Evolutionary conservation across 2,113 vertebrate genomes (phyloP).

Genomic region (Myrmecobius fasciatus): DNA sequence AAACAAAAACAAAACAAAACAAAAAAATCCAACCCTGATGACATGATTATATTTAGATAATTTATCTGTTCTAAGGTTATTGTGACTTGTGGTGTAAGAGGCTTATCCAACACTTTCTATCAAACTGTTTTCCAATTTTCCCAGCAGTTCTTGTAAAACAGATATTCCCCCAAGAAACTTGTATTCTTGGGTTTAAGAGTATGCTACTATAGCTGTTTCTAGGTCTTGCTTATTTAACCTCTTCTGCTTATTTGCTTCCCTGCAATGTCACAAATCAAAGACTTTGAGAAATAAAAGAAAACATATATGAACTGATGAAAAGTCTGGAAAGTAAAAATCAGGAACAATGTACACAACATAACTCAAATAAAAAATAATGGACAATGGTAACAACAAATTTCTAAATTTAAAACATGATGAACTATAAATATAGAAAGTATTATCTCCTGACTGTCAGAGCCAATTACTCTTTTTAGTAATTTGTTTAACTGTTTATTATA

Average conservation of each 20-base stretch:
- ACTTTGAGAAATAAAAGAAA: not conserved
- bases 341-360: no score
- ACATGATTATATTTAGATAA: not conserved
- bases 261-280: not conserved
- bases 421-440: no score
- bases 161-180: not conserved
- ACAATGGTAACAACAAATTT: no score
- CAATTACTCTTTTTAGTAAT: no score
- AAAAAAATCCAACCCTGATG: no score
- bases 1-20: no score
- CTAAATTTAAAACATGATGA: no score
- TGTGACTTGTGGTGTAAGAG: not conserved
- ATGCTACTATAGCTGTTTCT: not conserved
- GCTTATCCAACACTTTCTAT: not conserved
- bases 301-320: not conserved
- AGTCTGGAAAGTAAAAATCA: not conserved
- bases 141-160: not conserved
- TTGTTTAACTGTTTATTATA: no score
- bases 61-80: not conserved
- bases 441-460: no score
- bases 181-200: not conserved
- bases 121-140: not conserved
- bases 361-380: no score
- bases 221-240: not conserved
- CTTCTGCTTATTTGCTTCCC: not conserved